A percentile compares a stretch with the other conserved stretches of the same genome.
Evolutionary conservation across 1,140 invertebrate species (phyloP).

Genomic region (Lepidurus couesii): DNA sequence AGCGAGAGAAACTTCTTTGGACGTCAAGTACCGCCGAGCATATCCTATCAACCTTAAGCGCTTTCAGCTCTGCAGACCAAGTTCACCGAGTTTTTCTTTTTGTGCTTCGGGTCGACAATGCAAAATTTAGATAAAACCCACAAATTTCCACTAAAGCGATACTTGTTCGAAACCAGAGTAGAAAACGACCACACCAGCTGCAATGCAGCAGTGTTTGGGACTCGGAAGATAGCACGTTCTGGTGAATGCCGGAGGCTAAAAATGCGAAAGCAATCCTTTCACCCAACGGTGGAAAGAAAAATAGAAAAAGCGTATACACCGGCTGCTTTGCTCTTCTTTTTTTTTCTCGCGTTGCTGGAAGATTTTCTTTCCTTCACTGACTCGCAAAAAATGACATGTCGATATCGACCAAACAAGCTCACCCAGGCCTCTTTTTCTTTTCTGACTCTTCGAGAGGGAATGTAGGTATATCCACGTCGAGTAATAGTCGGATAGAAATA

Average conservation of each 20-base stretch:
- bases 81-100: neutral
- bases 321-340: neutral
- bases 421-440: neutral
- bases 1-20: neutral
- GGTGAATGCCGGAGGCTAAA: neutral
- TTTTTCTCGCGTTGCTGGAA: neutral
- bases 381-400: conserved; percentile 15
- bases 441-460: neutral
- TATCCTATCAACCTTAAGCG: neutral
- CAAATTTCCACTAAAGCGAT: neutral
- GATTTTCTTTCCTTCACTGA: neutral
- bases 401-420: conserved; percentile 19
- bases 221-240: conserved; percentile 14
- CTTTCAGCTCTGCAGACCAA: neutral
- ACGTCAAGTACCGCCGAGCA: neutral
- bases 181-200: conserved; percentile 10
- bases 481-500: neutral
- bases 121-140: neutral
- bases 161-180: neutral
- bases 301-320: neutral
- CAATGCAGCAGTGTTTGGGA: conserved; percentile 7
- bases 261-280: conserved; percentile 16
- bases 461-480: conserved; percentile 6
- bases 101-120: too few species aligned
- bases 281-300: neutral